Base-by-base conservation (phyloP, 2,888 invertebrate genomes). In the Pilophorus perplexus region DNA sequence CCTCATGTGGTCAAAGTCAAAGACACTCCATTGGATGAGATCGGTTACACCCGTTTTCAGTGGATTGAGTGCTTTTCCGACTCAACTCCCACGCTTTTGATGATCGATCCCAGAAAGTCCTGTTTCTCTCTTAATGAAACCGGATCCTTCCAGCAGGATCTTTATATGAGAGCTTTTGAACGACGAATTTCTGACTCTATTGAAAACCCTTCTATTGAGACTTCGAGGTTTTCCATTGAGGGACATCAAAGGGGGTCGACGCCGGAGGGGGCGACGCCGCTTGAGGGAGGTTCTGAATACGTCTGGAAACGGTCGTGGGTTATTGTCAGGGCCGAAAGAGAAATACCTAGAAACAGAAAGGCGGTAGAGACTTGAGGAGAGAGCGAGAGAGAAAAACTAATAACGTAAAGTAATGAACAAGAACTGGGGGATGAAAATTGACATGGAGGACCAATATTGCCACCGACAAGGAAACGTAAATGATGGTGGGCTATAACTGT, bases 81-180 rank as follows among this genome's bases (percentile, higher is more conserved):
- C n/a, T n/a, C n/a, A n/a, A n/a, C 23, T 12, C 23, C 23, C 46
- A 3, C 46, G 22, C 23, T 46, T 25, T 42, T 42, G n/a, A n/a
- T n/a, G n/a, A n/a, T n/a, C n/a, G n/a, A n/a, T n/a, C n/a, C n/a
- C n/a, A n/a, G n/a, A n/a, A n/a, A n/a, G n/a, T 3, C 42, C 44
- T 44, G 44, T 44, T 44, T 44, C 20, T 20, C 20, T 23, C 12
- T 23, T 46, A 46, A 46, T 46, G 46, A 46, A 46, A 46, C 23
- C 46, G 20, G 10, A 23, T n/a, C 8, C 20, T 44, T 20, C 23
- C n/a, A 3, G 23, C 46, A 14, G 14, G 23, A 46, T 23, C 46
- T 46, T 46, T 46, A 46, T 20, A 46, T 46, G 46, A 23, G 25
- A 46, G 23, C 46, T 46, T 46, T 46, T 18, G 46, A 46, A 46